Evolutionary conservation across 1,140 invertebrate species (phyloP).

Genomic region (Drosophila watanabei): DNA sequence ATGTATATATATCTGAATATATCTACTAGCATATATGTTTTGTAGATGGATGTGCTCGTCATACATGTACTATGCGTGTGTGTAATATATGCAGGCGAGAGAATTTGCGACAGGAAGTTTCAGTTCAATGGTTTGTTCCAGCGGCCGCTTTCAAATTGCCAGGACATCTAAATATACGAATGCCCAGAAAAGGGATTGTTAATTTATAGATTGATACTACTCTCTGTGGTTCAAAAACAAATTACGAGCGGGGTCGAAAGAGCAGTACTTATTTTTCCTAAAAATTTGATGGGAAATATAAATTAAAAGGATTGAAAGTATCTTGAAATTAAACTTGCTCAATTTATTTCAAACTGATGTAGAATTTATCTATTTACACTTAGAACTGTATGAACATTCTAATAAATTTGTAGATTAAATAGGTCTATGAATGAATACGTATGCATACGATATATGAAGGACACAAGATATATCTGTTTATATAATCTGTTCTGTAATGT

Average conservation of each 20-base stretch:
- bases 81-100: constrained; percentile 57
- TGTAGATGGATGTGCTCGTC: constrained; percentile 24
- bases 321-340: not conserved
- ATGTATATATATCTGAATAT: constrained; percentile 46
- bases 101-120: constrained; percentile 80
- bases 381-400: not conserved
- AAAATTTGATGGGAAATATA: not conserved
- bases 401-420: not conserved
- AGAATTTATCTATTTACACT: not conserved
- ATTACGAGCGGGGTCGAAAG: constrained; percentile 7
- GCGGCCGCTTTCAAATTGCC: constrained; percentile 71
- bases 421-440: too few relatives aligned
- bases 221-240: constrained; percentile 20
- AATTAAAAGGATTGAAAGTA: not conserved
- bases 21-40: constrained; percentile 2
- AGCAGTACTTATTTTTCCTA: constrained; percentile 3
- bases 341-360: not conserved
- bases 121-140: constrained; percentile 83
- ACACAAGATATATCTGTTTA: too few relatives aligned
- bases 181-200: constrained; percentile 16
- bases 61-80: constrained; percentile 25
- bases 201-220: constrained; percentile 29
- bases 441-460: too few relatives aligned
- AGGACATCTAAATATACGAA: constrained; percentile 15
- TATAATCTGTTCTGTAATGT: not conserved